Percentiles rank a stretch among this genome's conserved stretches.
phyloP scores from a whole-genome alignment of 1,140 invertebrate species.

The Drosophila paulistorum region DNA sequence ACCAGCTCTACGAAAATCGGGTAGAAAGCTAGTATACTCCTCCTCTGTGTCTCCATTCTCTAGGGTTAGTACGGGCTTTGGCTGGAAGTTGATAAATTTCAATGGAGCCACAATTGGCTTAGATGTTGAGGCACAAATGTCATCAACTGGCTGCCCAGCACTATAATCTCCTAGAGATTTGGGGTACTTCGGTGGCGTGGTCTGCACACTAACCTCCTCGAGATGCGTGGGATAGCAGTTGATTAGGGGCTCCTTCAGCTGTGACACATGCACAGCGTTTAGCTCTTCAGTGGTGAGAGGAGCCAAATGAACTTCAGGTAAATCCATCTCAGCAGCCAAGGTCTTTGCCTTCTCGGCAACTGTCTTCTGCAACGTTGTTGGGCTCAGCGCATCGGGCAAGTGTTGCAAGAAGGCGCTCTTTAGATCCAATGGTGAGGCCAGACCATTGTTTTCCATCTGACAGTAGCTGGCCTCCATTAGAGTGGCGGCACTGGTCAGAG shows the following conservation, averaged over 20 bases:
- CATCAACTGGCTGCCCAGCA: slow-evolving; percentile 65
- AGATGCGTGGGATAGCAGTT: slow-evolving; percentile 54
- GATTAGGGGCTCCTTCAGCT: slow-evolving; percentile 42
- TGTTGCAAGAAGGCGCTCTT: slow-evolving; percentile 54
- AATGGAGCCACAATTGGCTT: slow-evolving; percentile 36
- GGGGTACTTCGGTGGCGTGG: slow-evolving; percentile 21
- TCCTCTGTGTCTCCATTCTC: slow-evolving; percentile 9
- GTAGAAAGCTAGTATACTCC: slow-evolving; percentile 70
- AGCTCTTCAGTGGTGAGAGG: slow-evolving; percentile 49
- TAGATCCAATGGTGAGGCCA: slow-evolving; percentile 62
- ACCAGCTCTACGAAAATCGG: slow-evolving; percentile 63
- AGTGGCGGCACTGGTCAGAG: slow-evolving; percentile 60
- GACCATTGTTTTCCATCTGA: slow-evolving; percentile 64
- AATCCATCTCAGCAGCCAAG: slow-evolving; percentile 61
- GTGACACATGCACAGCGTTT: slow-evolving; percentile 13
- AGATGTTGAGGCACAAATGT: slow-evolving; percentile 32
- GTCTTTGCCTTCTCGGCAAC: slow-evolving; percentile 59
- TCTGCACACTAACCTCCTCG: slow-evolving; percentile 61
- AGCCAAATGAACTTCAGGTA: slow-evolving; percentile 57
- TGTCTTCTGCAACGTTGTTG: slow-evolving; percentile 59
- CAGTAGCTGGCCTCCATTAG: slow-evolving; percentile 80
- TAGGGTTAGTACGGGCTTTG: slow-evolving; percentile 16
- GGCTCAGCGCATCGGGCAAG: slow-evolving; percentile 65
- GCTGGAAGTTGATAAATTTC: slow-evolving; percentile 56
- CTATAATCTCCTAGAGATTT: slow-evolving; percentile 40